These are phyloP conservation scores for Neolamprologus sp. DNA, from an alignment of 2,113 vertebrate species.

Conservation along the genomic window DNA sequence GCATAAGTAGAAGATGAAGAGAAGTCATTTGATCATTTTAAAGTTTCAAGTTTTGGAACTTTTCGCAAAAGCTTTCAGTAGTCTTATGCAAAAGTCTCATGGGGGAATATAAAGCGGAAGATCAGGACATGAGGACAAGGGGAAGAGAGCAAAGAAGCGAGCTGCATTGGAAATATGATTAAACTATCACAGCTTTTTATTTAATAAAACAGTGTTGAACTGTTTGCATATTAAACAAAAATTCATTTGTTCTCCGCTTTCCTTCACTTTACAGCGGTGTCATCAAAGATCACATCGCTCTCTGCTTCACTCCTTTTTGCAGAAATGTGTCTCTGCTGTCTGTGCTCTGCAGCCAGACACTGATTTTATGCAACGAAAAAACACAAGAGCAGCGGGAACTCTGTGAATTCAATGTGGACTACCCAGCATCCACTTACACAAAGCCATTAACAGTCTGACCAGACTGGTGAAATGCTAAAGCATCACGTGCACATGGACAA, in stretches of 20 bases:
- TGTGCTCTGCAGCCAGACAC: not conserved
- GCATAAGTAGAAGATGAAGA: not conserved
- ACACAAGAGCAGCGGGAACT: not conserved
- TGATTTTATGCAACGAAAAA: conserved; percentile 11
- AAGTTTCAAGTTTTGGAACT: conserved; percentile 11
- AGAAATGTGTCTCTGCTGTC: not conserved
- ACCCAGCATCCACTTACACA: not conserved
- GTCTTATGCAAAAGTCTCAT: not conserved
- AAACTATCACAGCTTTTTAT: not conserved
- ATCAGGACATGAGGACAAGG: not conserved
- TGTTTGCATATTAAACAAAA: not conserved
- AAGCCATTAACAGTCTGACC: not conserved
- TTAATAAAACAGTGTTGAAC: not conserved
- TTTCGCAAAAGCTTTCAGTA: not conserved
- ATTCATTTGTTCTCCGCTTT: not conserved
- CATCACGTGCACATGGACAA: not conserved
- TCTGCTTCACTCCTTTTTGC: not conserved
- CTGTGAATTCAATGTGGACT: not conserved
- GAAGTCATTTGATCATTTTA: not conserved
- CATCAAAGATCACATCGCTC: not conserved
- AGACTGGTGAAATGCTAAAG: not conserved
- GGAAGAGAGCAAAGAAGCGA: not conserved
- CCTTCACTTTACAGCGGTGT: not conserved
- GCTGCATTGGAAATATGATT: not conserved
- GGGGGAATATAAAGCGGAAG: not conserved